Base-by-base conservation (phyloP, 2,113 vertebrate genomes). In the Triplophysa tibetana region DNA sequence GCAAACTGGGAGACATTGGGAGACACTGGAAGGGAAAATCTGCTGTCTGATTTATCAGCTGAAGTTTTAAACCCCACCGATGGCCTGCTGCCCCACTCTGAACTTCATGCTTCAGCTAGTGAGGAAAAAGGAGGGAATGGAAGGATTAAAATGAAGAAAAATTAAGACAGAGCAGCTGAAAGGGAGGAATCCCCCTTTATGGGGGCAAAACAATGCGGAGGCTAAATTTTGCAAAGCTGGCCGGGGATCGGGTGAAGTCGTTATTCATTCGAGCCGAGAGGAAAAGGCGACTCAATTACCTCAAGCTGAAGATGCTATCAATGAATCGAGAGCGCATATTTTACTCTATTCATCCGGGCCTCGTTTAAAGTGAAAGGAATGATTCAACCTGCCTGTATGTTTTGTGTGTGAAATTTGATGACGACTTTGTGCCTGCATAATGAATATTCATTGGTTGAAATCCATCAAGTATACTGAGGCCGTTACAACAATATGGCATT, bases 291-390 rank as follows among this genome's bases (percentile, higher is more conserved):
- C 96, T 97, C 96, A 96, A 97, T 99, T 97, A 98, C 96, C 94
- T 95, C 95, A 93, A 96, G 92, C 94, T 95, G 94, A 96, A 97
- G 96, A 98, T 96, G 95, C 94, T 96, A 98, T 98, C 96, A 96
- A 94, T 95, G 96, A 96, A 97, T 96, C 94, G 93, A 95, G 95
- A 96, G 95, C 95, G 95, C 95, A 95, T 95, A 95, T 96, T 98
- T 98, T 95, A 95, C 93, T 93, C 95, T 94, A 96, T 97, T 98
- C 95, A 96, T 94, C 94, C 93, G 93, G 89, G 91, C 93, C 94
- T 94, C 94, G 95, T 96, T 96, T 95, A 94, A 97, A 96, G 93
- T 94, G 94, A 98, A 96, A 95, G 95, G 95, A 95, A 94, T 93
- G 93, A 95, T 95, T 97, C 94, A 94, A 96, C 95, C 94, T 93